Conservation (phyloP, 37 sponge, comb jelly and placozoan species). For the Cliona cf. orientalis region DNA sequence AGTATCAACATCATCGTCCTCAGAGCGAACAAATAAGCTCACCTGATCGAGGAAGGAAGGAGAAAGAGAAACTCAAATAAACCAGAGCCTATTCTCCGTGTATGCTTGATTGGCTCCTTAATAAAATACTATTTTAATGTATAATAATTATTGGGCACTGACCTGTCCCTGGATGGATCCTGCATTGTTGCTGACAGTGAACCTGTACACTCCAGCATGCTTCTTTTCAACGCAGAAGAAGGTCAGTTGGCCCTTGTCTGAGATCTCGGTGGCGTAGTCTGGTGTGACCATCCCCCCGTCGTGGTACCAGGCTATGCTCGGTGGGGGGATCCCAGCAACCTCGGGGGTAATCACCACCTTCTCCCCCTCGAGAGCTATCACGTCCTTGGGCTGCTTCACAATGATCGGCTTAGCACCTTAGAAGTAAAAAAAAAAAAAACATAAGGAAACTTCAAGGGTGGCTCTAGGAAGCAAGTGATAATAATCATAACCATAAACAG, state of each 20-base stretch:
- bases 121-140: too few species aligned
- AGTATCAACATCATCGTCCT: not conserved
- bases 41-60: not conserved
- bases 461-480: not conserved
- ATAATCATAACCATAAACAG: not conserved
- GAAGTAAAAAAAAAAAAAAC: not conserved
- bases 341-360: constrained; percentile 15
- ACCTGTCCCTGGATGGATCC: constrained; percentile 55
- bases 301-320: constrained; percentile 43
- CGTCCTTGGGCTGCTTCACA: constrained; percentile 17
- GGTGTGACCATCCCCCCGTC: constrained; percentile 37
- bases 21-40: not conserved
- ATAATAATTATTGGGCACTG: too few species aligned
- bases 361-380: constrained; percentile 23
- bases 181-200: constrained; percentile 48
- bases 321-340: constrained; percentile 37
- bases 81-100: too few species aligned
- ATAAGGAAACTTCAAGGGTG: not conserved
- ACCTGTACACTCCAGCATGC: constrained; percentile 52
- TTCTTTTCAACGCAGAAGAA: constrained; percentile 38
- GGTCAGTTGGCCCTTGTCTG: constrained; percentile 26
- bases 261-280: constrained; percentile 39
- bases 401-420: constrained; percentile 38
- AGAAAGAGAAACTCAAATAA: too few species aligned
- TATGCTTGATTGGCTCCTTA: too few species aligned